These are phyloP conservation scores for Squalus acanthias DNA, from an alignment of 2,797 vertebrate genomes.

Conservation along the genomic window DNA sequence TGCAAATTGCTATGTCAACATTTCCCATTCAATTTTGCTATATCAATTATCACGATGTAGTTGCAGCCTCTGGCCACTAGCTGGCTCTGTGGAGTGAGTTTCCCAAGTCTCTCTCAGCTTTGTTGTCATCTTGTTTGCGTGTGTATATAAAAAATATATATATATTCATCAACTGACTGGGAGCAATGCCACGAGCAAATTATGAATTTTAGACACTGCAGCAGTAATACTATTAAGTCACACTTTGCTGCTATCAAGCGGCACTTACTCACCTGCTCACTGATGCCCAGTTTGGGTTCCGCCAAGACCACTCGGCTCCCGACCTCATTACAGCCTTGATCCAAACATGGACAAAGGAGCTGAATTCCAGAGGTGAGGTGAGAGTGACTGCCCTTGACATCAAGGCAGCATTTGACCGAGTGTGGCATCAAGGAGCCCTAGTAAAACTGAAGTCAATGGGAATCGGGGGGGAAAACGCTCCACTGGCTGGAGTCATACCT, in stretches of 20 bases:
- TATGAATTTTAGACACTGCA: background rate
- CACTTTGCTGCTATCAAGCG: background rate
- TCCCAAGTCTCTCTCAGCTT: background rate
- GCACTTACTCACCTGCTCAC: too few relatives aligned
- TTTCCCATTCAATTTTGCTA: background rate
- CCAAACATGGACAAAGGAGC: too few relatives aligned
- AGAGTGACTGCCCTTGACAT: too few relatives aligned
- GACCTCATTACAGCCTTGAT: too few relatives aligned
- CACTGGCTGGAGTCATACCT: too few relatives aligned
- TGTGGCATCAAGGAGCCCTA: too few relatives aligned
- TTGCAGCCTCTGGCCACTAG: background rate
- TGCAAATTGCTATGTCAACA: background rate
- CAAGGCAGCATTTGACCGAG: too few relatives aligned
- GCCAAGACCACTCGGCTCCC: too few relatives aligned
- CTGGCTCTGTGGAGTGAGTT: background rate
- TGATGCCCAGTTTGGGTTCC: too few relatives aligned
- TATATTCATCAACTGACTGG: background rate
- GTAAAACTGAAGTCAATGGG: too few relatives aligned
- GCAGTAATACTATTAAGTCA: background rate
- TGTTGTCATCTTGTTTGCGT: background rate
- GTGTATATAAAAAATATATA: background rate
- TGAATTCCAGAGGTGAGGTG: too few relatives aligned
- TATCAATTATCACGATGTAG: background rate
- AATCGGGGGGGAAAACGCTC: too few relatives aligned
- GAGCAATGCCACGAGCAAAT: background rate